Evolutionary conservation across 53 echinoderm and acorn worm genomes (phyloP), one percentile per base, ranked within the genome.

Genomic region (Holothuria leucospilota): DNA sequence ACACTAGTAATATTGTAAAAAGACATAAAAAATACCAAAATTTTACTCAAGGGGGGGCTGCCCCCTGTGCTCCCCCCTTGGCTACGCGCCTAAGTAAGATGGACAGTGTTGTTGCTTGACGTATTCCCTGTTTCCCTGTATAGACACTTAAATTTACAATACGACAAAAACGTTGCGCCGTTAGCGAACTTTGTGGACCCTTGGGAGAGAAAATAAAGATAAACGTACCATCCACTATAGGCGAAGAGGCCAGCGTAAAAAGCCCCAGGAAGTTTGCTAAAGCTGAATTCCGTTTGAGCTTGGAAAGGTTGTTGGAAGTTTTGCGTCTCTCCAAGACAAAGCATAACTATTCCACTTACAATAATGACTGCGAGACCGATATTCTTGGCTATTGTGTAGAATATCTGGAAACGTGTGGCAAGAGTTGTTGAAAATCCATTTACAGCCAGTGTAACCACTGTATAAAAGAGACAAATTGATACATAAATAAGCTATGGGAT

Each of bases 281-380:
- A 23, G 39, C 71, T 63, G 56, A 86, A 82, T 18, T 71, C 38
- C 0, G 65, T 62, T 26, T 61, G 40, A 16, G 53, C 16, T 26
- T 87, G 15, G 60, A 87, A 90, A 14, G 96, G 88, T 52, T 96
- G 71, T 21, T 92, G 66, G 52, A 96, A 89, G 73, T 96, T 86
- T 60, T 96, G 88, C 13, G 94, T 94, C 28, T 91, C 88, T 52
- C 85, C 85, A 18, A 12, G 51, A 41, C 23, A 72, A 21, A 89
- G 66, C 40, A 84, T 46, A 20, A 77, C 39, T 27, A 90, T 41
- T 10, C 90, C 90, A 13, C 79, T 81, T 18, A 90, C 60, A 23
- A 85, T 85, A 39, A 90, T 51, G 16, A 90, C 56, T 15, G 67
- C 41, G n/a, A 90, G 85, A 14, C 90, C 85, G 26, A 85, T 28